Evolutionary conservation across 2,113 vertebrate genomes (phyloP).

Genomic region (Meles meles): DNA sequence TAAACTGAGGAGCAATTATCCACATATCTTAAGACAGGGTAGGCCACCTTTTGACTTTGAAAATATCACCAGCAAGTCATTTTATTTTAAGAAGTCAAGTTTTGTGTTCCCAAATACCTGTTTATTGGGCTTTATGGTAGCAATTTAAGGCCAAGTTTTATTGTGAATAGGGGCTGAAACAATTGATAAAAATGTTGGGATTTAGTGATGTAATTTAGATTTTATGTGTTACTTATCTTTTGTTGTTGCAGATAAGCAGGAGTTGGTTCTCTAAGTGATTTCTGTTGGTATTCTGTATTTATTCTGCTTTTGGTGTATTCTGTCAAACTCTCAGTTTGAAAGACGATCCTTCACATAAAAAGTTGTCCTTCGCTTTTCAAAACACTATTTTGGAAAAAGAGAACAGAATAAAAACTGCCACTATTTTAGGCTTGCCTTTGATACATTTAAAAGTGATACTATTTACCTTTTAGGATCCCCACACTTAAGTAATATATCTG

Average conservation of each 20-base stretch:
- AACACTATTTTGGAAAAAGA: not conserved
- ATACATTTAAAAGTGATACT: not conserved
- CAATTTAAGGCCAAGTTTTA: not conserved
- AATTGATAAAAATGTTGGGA: not conserved
- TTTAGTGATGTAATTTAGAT: not conserved
- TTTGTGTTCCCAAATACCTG: not conserved
- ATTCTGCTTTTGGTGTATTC: not conserved
- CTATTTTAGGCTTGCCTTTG: not conserved
- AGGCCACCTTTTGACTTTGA: slow-evolving; percentile 40
- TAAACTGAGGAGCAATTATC: slow-evolving; percentile 35
- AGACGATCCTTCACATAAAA: not conserved
- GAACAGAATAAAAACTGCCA: not conserved
- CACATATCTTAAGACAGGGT: not conserved
- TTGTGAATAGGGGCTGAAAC: not conserved
- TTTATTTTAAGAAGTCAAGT: slow-evolving; percentile 27
- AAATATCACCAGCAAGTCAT: slow-evolving; percentile 4
- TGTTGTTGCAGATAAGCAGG: not conserved
- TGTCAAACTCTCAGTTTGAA: not conserved
- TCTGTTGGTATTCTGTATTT: not conserved
- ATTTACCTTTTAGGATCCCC: not conserved
- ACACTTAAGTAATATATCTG: not conserved
- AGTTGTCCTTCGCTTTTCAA: not conserved
- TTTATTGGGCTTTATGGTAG: not conserved
- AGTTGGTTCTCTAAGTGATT: not conserved
- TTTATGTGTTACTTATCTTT: not conserved